These are phyloP conservation scores for Chaitophorus viminalis DNA, from an alignment of 2,888 invertebrate genomes.

Conservation along the genomic window DNA sequence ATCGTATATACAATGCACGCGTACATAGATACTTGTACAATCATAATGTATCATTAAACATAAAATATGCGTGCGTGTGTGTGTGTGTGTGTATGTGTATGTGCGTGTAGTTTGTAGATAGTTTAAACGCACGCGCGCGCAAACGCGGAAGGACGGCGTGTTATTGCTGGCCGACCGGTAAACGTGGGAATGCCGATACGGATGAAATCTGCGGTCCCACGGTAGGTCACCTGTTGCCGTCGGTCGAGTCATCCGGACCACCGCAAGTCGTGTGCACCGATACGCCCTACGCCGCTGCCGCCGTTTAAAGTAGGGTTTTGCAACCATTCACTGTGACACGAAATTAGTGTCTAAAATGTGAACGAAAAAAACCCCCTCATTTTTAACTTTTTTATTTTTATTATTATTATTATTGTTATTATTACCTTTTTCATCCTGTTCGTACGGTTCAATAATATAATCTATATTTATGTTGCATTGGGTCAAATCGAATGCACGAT, in stretches of 20 bases:
- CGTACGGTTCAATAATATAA: neutral
- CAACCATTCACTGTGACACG: constrained; percentile 57
- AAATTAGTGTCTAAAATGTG: constrained; percentile 32
- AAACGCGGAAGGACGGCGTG: constrained; percentile 4
- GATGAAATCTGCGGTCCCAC: constrained; percentile 58
- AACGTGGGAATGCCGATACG: constrained; percentile 61
- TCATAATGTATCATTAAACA: neutral
- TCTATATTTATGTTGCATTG: neutral
- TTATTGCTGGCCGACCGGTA: neutral
- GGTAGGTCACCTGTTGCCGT: constrained; percentile 60
- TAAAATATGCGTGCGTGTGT: neutral
- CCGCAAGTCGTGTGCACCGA: constrained; percentile 59
- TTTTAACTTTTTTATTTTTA: neutral
- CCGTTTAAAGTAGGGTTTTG: constrained; percentile 32
- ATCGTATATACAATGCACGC: neutral
- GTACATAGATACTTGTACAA: neutral
- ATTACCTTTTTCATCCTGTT: neutral
- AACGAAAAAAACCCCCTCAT: neutral
- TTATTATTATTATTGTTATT: neutral
- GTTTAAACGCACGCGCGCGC: neutral
- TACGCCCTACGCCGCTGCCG: constrained; percentile 37
- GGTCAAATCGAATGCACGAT: constrained; percentile 23
- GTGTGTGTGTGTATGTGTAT: neutral
- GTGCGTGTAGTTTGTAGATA: neutral
- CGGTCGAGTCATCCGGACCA: constrained; percentile 52